phyloP scores from a whole-genome alignment of 2,797 vertebrate genomes.

The Pagetopsis macropterus region DNA sequence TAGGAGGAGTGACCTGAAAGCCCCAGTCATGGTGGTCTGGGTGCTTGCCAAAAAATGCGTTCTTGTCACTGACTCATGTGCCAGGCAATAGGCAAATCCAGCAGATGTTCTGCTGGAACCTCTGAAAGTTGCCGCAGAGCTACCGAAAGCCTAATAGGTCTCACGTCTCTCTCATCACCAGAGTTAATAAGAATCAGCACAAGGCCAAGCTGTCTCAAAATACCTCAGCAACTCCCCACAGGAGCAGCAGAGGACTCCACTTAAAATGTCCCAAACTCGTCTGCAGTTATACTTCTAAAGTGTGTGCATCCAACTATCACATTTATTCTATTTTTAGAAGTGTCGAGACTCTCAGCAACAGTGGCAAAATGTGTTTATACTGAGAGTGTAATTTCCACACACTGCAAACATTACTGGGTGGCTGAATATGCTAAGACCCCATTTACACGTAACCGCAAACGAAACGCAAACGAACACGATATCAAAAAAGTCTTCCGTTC shows the following conservation, averaged over 20 bases:
- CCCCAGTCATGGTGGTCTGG: slow-evolving; percentile 17
- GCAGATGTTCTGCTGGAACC: slow-evolving; percentile 37
- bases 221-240: slow-evolving; percentile 43
- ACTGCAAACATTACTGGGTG: slow-evolving; percentile 7
- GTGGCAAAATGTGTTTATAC: slow-evolving; percentile 16
- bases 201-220: slow-evolving; percentile 56
- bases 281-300: slow-evolving; percentile 33
- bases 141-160: slow-evolving; percentile 59
- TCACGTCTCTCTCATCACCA: slow-evolving; percentile 69
- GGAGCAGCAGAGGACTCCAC: slow-evolving; percentile 27
- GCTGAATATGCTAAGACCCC: background rate
- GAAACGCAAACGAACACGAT: no score
- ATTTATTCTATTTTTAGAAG: slow-evolving; percentile 46
- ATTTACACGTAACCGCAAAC: no score
- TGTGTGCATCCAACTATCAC: slow-evolving; percentile 46
- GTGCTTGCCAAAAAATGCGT: slow-evolving; percentile 24
- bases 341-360: slow-evolving; percentile 14
- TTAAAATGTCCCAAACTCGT: slow-evolving; percentile 49
- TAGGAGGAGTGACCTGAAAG: background rate
- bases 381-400: slow-evolving; percentile 15
- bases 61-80: slow-evolving; percentile 33
- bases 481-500: no score
- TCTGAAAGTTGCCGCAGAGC: slow-evolving; percentile 29
- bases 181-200: slow-evolving; percentile 67
- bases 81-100: slow-evolving; percentile 26